A percentile compares a stretch with the other conserved stretches of the same genome.
phyloP scores from a whole-genome alignment of 2,888 invertebrate genomes.

The Allygus modestus region DNA sequence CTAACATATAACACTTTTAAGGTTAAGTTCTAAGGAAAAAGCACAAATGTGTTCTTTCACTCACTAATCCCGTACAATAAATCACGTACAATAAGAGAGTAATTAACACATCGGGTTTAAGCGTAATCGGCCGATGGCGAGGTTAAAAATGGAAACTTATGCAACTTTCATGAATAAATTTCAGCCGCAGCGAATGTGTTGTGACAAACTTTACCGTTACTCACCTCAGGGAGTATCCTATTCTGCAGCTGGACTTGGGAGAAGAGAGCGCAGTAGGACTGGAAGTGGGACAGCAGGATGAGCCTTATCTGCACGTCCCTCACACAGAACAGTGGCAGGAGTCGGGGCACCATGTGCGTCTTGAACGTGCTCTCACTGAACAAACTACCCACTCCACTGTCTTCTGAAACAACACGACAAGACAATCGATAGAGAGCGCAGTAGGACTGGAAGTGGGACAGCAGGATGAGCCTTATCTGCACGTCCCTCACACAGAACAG shows the following conservation, averaged over 20 bases:
- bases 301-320: constrained; percentile 90
- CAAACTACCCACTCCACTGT: constrained; percentile 78
- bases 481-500: constrained; percentile 72
- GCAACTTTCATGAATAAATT: no score
- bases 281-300: constrained; percentile 87
- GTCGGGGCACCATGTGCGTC: constrained; percentile 85
- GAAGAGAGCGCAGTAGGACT: constrained; percentile 85
- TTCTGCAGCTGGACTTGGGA: constrained; percentile 86
- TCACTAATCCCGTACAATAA: no score
- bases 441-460: constrained; percentile 88
- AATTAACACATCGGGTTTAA: no score
- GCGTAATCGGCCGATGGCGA: no score
- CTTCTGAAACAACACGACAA: constrained; percentile 70
- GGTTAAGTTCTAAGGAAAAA: no score
- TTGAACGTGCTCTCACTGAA: constrained; percentile 84
- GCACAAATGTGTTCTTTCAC: no score
- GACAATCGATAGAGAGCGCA: constrained; percentile 84
- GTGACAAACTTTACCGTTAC: no score
- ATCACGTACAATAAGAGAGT: no score
- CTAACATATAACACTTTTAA: no score
- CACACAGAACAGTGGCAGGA: constrained; percentile 89
- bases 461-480: constrained; percentile 78
- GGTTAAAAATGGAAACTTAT: no score
- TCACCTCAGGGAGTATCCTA: constrained; percentile 90
- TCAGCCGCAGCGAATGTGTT: no score